These are phyloP conservation scores for Plagiodera versicolora DNA, from an alignment of 2,888 invertebrate genomes.

Conservation along the genomic window DNA sequence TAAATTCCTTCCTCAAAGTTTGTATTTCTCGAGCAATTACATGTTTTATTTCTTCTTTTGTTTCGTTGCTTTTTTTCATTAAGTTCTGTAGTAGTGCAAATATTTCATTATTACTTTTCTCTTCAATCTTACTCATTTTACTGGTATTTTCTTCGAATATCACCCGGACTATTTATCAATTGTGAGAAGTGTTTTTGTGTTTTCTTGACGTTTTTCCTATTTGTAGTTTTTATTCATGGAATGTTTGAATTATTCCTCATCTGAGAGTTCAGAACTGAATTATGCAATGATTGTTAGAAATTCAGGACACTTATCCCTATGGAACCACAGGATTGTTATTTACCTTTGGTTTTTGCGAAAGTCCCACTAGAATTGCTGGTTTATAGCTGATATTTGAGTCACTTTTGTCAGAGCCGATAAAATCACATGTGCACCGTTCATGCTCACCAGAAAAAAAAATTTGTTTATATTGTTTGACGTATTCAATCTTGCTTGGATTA, in stretches of 20 bases:
- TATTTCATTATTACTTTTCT: neutral
- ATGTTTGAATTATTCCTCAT: neutral
- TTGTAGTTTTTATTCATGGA: no score
- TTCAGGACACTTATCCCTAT: neutral
- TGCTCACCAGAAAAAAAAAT: no score
- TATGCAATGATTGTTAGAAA: neutral
- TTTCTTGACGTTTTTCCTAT: neutral
- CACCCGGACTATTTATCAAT: neutral
- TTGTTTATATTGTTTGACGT: neutral
- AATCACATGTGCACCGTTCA: no score
- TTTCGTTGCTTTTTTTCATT: neutral
- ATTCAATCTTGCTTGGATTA: neutral
- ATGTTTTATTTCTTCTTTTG: conserved; percentile 3
- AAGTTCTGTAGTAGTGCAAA: neutral
- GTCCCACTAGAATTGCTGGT: neutral
- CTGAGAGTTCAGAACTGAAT: neutral
- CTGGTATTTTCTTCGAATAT: neutral
- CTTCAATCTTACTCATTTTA: neutral
- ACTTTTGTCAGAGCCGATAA: no score
- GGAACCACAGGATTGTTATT: neutral
- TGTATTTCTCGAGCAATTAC: neutral
- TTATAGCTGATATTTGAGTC: neutral
- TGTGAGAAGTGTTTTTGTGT: neutral
- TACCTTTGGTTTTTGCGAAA: neutral
- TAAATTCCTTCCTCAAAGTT: neutral